Conservation (phyloP, 2,888 invertebrate species). For the Merodon equestris region DNA sequence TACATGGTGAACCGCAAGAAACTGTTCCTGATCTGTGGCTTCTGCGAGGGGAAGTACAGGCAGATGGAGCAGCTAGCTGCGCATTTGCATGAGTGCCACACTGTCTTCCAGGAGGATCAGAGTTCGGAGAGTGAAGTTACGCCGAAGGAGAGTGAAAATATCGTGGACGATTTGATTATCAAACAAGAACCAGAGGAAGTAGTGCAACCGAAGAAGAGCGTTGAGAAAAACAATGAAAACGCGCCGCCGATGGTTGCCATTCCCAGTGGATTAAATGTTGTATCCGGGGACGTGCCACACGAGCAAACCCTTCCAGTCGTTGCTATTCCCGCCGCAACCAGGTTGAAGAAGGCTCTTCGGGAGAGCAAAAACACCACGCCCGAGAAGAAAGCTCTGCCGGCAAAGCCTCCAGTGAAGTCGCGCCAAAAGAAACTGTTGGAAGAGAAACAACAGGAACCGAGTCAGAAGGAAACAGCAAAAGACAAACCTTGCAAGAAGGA, state of each 20-base stretch:
- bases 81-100: conserved; percentile 74
- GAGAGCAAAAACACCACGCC: conserved; percentile 11
- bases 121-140: no score
- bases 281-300: conserved; percentile 52
- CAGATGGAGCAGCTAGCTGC: conserved; percentile 71
- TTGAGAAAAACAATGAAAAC: conserved; percentile 66
- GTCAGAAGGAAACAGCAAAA: neutral
- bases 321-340: neutral
- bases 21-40: conserved; percentile 72
- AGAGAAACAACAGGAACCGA: neutral
- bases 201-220: neutral
- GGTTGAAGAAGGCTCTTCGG: conserved; percentile 1
- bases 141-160: neutral
- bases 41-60: conserved; percentile 72
- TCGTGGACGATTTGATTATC: conserved; percentile 1
- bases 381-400: neutral
- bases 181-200: conserved; percentile 49
- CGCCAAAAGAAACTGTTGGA: neutral
- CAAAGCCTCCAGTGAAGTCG: neutral
- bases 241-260: conserved; percentile 69
- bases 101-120: conserved; percentile 46
- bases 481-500: conserved; percentile 27
- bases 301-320: conserved; percentile 66
- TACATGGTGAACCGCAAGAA: conserved; percentile 70
- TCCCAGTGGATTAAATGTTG: conserved; percentile 51